Percentiles rank a stretch among this genome's conserved stretches.
Conservation (phyloP, 2,888 invertebrate genomes). For the Luperina nickerlii region DNA sequence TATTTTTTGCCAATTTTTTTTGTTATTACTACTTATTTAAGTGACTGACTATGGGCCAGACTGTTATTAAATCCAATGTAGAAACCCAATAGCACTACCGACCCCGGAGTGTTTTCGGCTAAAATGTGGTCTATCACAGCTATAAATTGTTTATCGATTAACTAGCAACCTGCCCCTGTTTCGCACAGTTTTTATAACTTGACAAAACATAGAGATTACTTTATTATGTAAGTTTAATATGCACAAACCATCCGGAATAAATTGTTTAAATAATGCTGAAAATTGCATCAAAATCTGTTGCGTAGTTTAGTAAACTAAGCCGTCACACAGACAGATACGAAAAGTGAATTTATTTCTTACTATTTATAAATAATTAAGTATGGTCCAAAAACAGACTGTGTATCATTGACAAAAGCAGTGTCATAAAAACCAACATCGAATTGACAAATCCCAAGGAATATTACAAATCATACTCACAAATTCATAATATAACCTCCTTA, state of each 20-base stretch:
- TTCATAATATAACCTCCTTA: background rate
- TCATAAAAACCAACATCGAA: background rate
- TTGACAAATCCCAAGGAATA: background rate
- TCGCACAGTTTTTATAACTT: background rate
- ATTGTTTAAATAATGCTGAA: background rate
- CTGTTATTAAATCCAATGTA: background rate
- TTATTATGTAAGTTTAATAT: background rate
- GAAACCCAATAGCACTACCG: background rate
- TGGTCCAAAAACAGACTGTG: background rate
- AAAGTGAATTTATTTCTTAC: background rate
- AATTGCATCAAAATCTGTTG: background rate
- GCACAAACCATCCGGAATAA: background rate
- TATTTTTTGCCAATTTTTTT: background rate
- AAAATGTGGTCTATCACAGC: background rate
- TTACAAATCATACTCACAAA: background rate
- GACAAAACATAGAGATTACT: background rate
- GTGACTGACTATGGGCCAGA: background rate
- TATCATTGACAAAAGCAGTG: background rate
- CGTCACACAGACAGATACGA: background rate
- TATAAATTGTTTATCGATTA: background rate
- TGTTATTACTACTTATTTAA: background rate
- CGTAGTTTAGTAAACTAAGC: background rate
- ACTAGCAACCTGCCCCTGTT: background rate
- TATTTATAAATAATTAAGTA: background rate
- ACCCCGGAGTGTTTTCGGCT: background rate